Conservation (phyloP, 2,797 vertebrate species). For the Ispidina lecontei region DNA sequence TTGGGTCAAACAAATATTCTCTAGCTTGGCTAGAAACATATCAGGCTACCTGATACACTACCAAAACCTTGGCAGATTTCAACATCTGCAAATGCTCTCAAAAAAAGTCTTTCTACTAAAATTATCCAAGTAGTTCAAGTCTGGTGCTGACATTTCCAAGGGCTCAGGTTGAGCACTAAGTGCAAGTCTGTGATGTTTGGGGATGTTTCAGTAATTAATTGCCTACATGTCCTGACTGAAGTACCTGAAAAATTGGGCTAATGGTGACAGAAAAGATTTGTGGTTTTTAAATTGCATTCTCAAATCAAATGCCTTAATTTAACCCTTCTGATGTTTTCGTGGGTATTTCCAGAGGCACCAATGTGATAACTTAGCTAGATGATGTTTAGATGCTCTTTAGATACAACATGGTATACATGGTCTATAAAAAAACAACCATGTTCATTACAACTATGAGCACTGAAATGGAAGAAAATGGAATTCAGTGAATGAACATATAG, state of each 20-base stretch:
- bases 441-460: background rate
- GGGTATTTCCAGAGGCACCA: background rate
- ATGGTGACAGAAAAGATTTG: background rate
- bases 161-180: background rate
- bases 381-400: background rate
- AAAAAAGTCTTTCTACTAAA: conserved; percentile 44
- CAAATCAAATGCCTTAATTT: fast-evolving
- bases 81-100: conserved; percentile 53
- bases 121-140: conserved; percentile 45
- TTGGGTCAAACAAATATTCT: conserved; percentile 15
- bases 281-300: background rate
- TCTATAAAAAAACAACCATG: background rate
- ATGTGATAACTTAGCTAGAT: background rate
- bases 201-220: background rate
- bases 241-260: background rate
- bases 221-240: background rate
- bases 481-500: background rate
- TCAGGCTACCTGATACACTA: background rate
- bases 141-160: background rate
- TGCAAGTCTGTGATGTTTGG: background rate
- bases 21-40: conserved; percentile 58
- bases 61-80: background rate
- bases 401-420: background rate
- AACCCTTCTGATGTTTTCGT: background rate
- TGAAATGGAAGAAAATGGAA: background rate